A percentile compares a stretch with the other conserved stretches of the same genome.
phyloP scores from a whole-genome alignment of 2,113 vertebrate species.

The Murina feae region DNA sequence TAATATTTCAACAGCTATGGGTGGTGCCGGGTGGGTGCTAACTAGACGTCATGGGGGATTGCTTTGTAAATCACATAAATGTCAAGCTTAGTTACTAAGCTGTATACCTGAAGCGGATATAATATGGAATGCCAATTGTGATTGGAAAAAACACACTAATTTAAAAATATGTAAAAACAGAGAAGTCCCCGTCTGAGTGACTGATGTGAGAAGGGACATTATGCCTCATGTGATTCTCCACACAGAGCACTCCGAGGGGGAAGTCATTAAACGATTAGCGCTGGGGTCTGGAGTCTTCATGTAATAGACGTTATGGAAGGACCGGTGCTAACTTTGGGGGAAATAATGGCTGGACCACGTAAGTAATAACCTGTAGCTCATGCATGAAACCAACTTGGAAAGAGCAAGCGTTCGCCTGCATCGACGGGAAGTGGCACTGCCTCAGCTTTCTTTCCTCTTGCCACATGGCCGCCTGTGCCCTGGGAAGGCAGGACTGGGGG shows the following conservation, averaged over 20 bases:
- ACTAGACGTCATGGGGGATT: not conserved
- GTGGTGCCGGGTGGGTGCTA: not conserved
- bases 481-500: not conserved
- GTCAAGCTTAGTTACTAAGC: not conserved
- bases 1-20: not conserved
- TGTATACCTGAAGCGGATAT: not conserved
- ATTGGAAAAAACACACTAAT: not conserved
- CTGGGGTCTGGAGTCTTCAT: not conserved
- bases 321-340: not conserved
- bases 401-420: not conserved
- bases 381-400: not conserved
- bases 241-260: not conserved
- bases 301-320: not conserved
- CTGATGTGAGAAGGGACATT: not conserved
- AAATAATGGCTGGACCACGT: not conserved
- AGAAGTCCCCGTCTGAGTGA: not conserved
- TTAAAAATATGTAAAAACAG: not conserved
- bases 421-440: not conserved
- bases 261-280: not conserved
- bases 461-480: not conserved
- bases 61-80: not conserved
- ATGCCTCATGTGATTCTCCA: accelerated
- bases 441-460: not conserved
- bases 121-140: not conserved
- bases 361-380: not conserved